These are phyloP conservation scores for Thaumetopoea pityocampa DNA, from an alignment of 1,140 invertebrate species.

Conservation along the genomic window DNA sequence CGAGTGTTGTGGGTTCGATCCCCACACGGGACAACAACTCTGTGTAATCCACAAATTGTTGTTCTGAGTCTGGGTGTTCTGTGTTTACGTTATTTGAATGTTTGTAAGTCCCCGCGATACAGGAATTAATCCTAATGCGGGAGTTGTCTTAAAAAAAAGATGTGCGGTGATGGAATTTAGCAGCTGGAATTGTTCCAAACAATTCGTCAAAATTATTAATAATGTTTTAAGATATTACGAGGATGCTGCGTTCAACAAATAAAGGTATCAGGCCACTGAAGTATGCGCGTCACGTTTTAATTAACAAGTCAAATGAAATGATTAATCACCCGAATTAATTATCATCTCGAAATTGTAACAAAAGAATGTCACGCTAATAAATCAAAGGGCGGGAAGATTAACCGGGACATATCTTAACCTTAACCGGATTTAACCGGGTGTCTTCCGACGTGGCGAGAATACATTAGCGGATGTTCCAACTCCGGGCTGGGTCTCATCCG, in stretches of 20 bases:
- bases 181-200: no score
- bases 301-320: constrained; percentile 6
- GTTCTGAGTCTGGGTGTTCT: no score
- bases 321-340: constrained; percentile 23
- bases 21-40: no score
- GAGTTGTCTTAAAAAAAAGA: no score
- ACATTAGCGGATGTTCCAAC: constrained; percentile 41
- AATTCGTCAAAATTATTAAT: no score
- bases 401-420: constrained; percentile 56
- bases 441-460: constrained; percentile 55
- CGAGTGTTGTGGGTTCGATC: no score
- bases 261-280: constrained; percentile 3
- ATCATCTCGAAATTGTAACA: constrained; percentile 20
- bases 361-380: constrained; percentile 40
- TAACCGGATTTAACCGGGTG: constrained; percentile 53
- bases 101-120: no score
- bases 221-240: constrained; percentile 10
- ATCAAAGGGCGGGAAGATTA: constrained; percentile 55
- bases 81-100: no score
- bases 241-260: background rate
- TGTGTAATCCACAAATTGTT: no score
- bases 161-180: no score
- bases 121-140: no score
- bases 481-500: constrained; percentile 28
- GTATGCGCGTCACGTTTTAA: constrained; percentile 6